Conservation (phyloP, 2,113 vertebrate genomes). For the Dolichotis patagonum region DNA sequence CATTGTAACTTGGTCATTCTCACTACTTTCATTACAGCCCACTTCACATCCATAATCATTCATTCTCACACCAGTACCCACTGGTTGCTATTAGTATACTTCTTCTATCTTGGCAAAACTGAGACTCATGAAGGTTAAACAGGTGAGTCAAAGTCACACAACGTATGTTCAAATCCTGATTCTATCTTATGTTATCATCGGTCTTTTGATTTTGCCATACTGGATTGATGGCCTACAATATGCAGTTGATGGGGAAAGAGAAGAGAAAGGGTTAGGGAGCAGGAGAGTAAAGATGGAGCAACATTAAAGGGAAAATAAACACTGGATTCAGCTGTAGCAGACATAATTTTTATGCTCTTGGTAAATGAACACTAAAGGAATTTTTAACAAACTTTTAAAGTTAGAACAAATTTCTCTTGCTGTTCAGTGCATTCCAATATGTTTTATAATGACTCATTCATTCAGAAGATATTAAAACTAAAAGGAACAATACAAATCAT, state of each 20-base stretch:
- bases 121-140: neutral
- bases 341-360: conserved; percentile 34
- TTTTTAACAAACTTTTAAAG: conserved; percentile 46
- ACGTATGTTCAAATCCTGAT: conserved; percentile 17
- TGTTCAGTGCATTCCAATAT: neutral
- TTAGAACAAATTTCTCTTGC: neutral
- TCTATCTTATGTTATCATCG: neutral
- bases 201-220: neutral
- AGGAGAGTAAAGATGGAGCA: neutral
- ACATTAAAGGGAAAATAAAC: conserved; percentile 41
- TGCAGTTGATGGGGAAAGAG: neutral
- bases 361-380: conserved; percentile 31
- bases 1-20: neutral
- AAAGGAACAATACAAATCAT: neutral
- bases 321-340: neutral
- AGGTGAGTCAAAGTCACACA: neutral
- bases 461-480: conserved; percentile 22
- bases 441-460: neutral
- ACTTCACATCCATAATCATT: neutral
- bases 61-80: neutral
- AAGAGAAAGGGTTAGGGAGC: neutral
- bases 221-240: neutral
- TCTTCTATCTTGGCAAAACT: neutral
- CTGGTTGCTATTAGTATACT: neutral
- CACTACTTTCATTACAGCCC: neutral